Percentiles rank a stretch among this genome's conserved stretches.
These are phyloP conservation scores for Papilio elwesi DNA, from an alignment of 2,888 invertebrate genomes.

Conservation along the genomic window DNA sequence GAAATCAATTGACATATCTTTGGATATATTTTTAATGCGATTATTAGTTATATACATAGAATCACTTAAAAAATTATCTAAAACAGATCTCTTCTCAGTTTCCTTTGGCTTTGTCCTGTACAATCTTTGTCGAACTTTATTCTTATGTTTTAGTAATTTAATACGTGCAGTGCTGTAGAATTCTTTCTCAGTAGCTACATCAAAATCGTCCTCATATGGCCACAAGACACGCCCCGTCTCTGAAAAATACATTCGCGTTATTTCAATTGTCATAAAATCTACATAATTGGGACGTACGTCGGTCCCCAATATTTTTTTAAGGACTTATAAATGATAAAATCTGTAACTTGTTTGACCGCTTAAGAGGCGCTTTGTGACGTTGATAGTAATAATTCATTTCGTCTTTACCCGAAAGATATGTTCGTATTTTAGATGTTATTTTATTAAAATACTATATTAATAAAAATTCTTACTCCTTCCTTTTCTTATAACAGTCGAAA, in stretches of 20 bases:
- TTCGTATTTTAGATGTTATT: too few relatives aligned
- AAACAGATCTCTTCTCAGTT: background rate
- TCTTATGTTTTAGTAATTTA: constrained; percentile 38
- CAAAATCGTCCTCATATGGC: constrained; percentile 42
- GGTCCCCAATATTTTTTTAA: too few relatives aligned
- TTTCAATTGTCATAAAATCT: too few relatives aligned
- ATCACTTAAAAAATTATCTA: constrained; percentile 1
- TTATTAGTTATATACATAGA: constrained; percentile 48
- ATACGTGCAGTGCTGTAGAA: background rate
- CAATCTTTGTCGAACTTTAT: constrained; percentile 22
- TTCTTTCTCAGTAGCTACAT: constrained; percentile 67
- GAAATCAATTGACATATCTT: background rate
- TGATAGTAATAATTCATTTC: too few relatives aligned
- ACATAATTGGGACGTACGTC: too few relatives aligned
- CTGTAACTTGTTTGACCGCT: too few relatives aligned
- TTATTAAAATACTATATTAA: too few relatives aligned
- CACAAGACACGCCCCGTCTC: constrained; percentile 24
- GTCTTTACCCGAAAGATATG: too few relatives aligned
- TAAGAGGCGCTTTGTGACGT: too few relatives aligned
- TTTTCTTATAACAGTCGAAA: too few relatives aligned
- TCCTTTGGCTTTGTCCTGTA: background rate
- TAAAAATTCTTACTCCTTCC: too few relatives aligned
- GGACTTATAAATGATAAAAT: too few relatives aligned
- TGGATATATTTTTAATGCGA: constrained; percentile 41
- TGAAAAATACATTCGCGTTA: constrained; percentile 11